Evolutionary conservation across 2,113 vertebrate species (phyloP).

Genomic region (Leucopsar rothschildi): DNA sequence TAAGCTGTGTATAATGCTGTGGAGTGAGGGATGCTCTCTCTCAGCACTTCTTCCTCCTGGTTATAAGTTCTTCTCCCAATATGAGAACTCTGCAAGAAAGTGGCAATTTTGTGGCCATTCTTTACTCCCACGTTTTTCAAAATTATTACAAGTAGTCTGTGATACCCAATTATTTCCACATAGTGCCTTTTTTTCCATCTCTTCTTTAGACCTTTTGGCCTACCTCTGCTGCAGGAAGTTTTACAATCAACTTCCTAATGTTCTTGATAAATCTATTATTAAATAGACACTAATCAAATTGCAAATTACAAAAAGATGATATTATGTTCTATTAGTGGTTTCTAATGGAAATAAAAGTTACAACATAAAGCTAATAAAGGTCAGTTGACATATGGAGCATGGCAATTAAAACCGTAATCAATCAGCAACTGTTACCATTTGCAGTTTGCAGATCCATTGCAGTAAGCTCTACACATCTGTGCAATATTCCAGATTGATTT

Average conservation of each 20-base stretch:
- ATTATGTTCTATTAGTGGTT: constrained; percentile 9
- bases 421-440: neutral
- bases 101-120: neutral
- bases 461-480: neutral
- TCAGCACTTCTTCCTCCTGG: neutral
- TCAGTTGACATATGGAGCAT: neutral
- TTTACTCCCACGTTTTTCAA: neutral
- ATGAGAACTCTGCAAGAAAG: neutral
- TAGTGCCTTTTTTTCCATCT: neutral
- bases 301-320: neutral
- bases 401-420: neutral
- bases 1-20: fast-evolving
- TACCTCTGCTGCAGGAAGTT: constrained; percentile 7
- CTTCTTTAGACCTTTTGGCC: constrained; percentile 17
- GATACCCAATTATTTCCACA: neutral
- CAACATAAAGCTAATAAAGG: neutral
- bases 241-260: neutral
- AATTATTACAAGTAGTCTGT: neutral
- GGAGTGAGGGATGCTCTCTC: neutral
- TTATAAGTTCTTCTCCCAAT: neutral
- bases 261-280: constrained; percentile 14
- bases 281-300: constrained; percentile 36
- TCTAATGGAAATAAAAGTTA: constrained; percentile 32
- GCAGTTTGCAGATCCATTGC: neutral
- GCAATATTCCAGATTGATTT: neutral